phyloP scores from a whole-genome alignment of 2,797 vertebrate species.

The Stomatorhinus walkeri region DNA sequence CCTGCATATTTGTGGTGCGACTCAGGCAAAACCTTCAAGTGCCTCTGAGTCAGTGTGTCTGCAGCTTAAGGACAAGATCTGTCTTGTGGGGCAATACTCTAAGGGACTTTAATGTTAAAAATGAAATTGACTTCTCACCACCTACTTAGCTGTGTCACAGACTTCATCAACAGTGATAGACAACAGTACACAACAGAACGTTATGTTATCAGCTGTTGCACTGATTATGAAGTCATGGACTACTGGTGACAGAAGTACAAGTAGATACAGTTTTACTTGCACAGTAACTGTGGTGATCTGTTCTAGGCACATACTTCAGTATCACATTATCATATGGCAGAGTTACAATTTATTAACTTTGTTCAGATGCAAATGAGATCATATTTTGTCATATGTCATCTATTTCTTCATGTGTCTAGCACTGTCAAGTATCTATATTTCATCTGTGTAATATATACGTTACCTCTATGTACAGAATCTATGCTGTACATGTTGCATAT shows the following conservation, averaged over 20 bases:
- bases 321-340: no score
- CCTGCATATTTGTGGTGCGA: conserved; percentile 66
- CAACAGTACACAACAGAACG: background rate
- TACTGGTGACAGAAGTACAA: background rate
- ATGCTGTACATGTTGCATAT: background rate
- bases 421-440: background rate
- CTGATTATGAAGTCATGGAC: background rate
- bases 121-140: background rate
- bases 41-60: conserved; percentile 66
- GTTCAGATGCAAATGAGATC: background rate
- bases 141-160: background rate
- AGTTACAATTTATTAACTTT: background rate
- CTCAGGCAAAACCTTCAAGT: conserved; percentile 50
- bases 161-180: background rate
- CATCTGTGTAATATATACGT: background rate
- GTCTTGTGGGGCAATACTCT: conserved; percentile 44
- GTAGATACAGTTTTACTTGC: background rate
- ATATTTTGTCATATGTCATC: background rate
- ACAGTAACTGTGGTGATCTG: background rate
- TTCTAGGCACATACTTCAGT: background rate
- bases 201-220: background rate
- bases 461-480: background rate
- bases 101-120: background rate
- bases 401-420: background rate
- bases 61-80: conserved; percentile 51